Base-by-base conservation (phyloP, 2,888 invertebrate genomes). In the Microctonus hyperodae region DNA sequence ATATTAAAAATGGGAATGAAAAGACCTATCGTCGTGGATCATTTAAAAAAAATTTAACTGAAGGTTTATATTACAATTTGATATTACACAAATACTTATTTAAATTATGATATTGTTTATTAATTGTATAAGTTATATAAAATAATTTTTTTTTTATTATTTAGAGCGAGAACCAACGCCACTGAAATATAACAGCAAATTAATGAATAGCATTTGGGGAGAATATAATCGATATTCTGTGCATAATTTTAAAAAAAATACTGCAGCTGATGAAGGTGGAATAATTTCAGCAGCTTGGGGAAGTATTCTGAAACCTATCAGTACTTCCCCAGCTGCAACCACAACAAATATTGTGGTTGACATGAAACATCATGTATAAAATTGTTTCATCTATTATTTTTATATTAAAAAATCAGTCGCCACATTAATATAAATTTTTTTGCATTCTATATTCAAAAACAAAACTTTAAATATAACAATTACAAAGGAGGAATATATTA, bases 121-220 rank as follows among this genome's bases (percentile, higher is more conserved):
- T n/a, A n/a, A n/a, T n/a, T n/a, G n/a, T n/a, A n/a, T n/a, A n/a
- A n/a, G n/a, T n/a, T n/a, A 33, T 35, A 20, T 53, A 28, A 23
- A 79, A 80, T 51, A n/a, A 74, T 37, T 74, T 13, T 55, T 65
- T 35, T 60, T 50, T 53, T 68, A n/a, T 50, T 67, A 72, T 64
- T 65, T 68, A 91, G 90, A 87, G 70, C 86, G 86, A 78, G 91
- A 91, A 78, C 86, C 89, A 59, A 87, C 88, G 6, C 92, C 92
- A 20, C 84, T 90, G 68, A 92, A 93, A 79, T 95, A 95, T 85
- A 94, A 91, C 84, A 91, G 91, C 82, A 94, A 94, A 84, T 84
- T 94, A 80, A 95, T 95, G 95, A 94, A 94, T 83, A 93, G 93
- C 84, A 93, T 95, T 82, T 95, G 95, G 95, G 94, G 94, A n/a